phyloP scores from a whole-genome alignment of 2,888 invertebrate species.

The Nasonia oneida region DNA sequence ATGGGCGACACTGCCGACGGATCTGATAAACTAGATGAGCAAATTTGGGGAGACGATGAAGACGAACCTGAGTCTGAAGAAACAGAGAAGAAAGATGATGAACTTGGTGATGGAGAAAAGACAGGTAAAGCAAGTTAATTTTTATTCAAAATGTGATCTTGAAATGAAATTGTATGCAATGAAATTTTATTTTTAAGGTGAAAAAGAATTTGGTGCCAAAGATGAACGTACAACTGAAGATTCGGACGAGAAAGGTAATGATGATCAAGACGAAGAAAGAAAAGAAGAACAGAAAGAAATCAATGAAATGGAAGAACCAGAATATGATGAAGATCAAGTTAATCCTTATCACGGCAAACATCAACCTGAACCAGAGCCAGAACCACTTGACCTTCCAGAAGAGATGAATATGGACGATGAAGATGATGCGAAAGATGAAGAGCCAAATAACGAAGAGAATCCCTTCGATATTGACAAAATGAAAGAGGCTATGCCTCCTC shows the following conservation, averaged over 20 bases:
- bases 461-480: slow-evolving; percentile 92
- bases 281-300: slow-evolving; percentile 85
- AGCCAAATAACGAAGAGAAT: slow-evolving; percentile 84
- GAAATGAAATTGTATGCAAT: background rate
- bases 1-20: slow-evolving; percentile 96
- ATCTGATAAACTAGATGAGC: slow-evolving; percentile 90
- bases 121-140: slow-evolving; percentile 82
- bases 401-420: slow-evolving; percentile 90
- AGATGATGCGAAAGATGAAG: slow-evolving; percentile 84
- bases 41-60: slow-evolving; percentile 92
- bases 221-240: slow-evolving; percentile 72
- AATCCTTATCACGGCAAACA: slow-evolving; percentile 92
- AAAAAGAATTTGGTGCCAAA: slow-evolving; percentile 79
- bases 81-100: slow-evolving; percentile 83
- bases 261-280: slow-evolving; percentile 76
- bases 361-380: slow-evolving; percentile 89
- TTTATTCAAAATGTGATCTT: slow-evolving; percentile 15
- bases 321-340: slow-evolving; percentile 87
- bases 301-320: slow-evolving; percentile 91
- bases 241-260: slow-evolving; percentile 61
- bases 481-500: slow-evolving; percentile 80
- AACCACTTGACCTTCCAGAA: slow-evolving; percentile 93
- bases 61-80: slow-evolving; percentile 82
- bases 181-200: slow-evolving; percentile 76
- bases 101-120: slow-evolving; percentile 84